Conservation (phyloP, 2,888 invertebrate species). For the Arrhopalites spinosus region DNA sequence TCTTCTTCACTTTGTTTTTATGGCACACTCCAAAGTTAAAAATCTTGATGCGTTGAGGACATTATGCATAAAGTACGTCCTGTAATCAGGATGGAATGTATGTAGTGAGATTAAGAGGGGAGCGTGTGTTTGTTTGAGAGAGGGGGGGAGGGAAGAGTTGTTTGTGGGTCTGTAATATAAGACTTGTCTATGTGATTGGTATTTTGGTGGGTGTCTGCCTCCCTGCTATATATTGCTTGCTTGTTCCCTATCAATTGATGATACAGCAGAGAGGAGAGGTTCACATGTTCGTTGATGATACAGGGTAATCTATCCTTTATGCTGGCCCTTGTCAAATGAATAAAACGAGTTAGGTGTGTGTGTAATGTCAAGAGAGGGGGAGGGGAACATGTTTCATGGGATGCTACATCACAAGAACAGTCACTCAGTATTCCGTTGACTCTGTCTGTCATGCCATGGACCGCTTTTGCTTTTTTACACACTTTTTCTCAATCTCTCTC, state of each 20-base stretch:
- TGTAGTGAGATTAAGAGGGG: constrained; percentile 24
- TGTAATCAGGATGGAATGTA: constrained; percentile 28
- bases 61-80: constrained; percentile 31
- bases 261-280: too few relatives aligned
- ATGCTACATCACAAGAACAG: too few relatives aligned
- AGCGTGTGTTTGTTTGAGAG: constrained; percentile 5
- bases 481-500: too few relatives aligned
- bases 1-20: constrained; percentile 35
- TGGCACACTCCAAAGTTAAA: constrained; percentile 36
- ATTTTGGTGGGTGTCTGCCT: constrained; percentile 34
- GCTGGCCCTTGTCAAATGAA: constrained; percentile 40
- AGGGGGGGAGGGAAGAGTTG: neutral
- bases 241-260: constrained; percentile 40
- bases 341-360: constrained; percentile 44
- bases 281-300: too few relatives aligned
- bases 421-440: too few relatives aligned
- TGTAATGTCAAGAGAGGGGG: constrained; percentile 27
- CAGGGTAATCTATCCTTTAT: constrained; percentile 37
- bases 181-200: neutral
- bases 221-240: constrained; percentile 2
- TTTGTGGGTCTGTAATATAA: neutral
- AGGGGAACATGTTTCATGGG: constrained; percentile 12
- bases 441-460: constrained; percentile 5
- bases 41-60: constrained; percentile 29
- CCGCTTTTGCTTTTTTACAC: constrained; percentile 25